A percentile compares a stretch with the other conserved stretches of the same genome.
phyloP scores from a whole-genome alignment of 2,888 invertebrate genomes.

The Drymonia ruficornis region DNA sequence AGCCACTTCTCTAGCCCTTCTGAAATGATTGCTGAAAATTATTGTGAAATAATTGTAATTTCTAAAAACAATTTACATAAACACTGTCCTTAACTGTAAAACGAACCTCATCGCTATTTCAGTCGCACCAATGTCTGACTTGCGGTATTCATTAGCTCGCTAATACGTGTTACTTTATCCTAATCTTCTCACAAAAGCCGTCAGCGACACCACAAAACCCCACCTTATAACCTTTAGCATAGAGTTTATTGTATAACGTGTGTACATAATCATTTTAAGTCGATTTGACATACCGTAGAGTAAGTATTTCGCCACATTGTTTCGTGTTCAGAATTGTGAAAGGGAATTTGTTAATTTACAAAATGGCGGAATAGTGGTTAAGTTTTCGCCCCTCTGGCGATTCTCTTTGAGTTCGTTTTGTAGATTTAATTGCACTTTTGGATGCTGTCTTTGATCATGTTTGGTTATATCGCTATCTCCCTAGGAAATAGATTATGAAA shows the following conservation, averaged over 20 bases:
- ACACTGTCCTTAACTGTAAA: constrained; percentile 1
- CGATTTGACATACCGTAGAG: constrained; percentile 64
- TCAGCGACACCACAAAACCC: constrained; percentile 31
- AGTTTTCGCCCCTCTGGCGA: constrained; percentile 40
- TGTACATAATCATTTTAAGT: constrained; percentile 54
- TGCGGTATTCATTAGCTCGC: constrained; percentile 77
- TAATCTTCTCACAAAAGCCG: constrained; percentile 70
- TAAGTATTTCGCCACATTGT: constrained; percentile 69
- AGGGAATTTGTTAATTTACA: constrained; percentile 69
- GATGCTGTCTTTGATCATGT: not conserved
- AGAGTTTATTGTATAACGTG: constrained; percentile 35
- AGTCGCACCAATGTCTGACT: constrained; percentile 61
- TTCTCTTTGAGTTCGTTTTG: constrained; percentile 29
- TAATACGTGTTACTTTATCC: constrained; percentile 78
- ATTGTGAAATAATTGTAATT: too few relatives aligned
- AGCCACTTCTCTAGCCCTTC: too few relatives aligned
- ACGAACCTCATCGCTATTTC: constrained; percentile 49
- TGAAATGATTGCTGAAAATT: too few relatives aligned
- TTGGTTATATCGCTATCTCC: too few relatives aligned
- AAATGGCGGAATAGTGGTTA: constrained; percentile 57
- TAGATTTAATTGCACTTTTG: constrained; percentile 17
- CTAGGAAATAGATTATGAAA: too few relatives aligned
- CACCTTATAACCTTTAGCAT: constrained; percentile 23
- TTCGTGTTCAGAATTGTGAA: constrained; percentile 63
- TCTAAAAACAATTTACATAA: too few relatives aligned